These are phyloP conservation scores for Araneus ventricosus DNA, from an alignment of 1,140 invertebrate genomes.

Conservation along the genomic window DNA sequence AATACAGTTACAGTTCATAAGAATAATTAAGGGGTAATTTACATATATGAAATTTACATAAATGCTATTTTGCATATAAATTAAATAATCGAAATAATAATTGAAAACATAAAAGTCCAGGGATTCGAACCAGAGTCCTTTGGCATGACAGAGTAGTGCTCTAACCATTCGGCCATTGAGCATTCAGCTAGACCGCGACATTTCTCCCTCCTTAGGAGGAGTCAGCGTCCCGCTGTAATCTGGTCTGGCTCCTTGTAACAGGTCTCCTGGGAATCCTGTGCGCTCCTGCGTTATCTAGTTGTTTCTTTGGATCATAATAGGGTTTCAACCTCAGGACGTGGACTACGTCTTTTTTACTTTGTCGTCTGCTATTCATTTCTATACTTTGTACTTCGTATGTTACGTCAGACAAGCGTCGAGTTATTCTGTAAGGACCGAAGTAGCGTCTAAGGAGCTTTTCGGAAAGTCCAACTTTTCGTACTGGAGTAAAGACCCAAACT, in stretches of 20 bases:
- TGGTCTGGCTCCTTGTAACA: not conserved
- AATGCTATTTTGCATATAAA: too few species aligned
- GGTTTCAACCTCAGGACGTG: slow-evolving; percentile 37
- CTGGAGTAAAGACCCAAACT: slow-evolving; percentile 49
- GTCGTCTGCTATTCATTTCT: not conserved
- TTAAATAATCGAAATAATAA: too few species aligned
- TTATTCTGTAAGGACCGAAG: slow-evolving; percentile 27
- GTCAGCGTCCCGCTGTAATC: not conserved
- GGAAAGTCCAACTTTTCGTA: slow-evolving; percentile 49
- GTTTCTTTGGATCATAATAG: not conserved
- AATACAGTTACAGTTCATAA: too few species aligned
- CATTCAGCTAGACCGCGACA: too few species aligned
- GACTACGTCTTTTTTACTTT: not conserved
- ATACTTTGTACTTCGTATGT: slow-evolving; percentile 9
- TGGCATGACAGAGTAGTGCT: too few species aligned
- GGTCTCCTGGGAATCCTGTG: too few species aligned
- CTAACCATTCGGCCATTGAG: too few species aligned
- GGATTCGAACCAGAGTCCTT: too few species aligned
- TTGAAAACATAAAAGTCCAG: too few species aligned
- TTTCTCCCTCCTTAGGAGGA: not conserved
- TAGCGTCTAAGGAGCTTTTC: slow-evolving; percentile 52
- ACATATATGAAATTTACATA: too few species aligned
- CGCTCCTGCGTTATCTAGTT: not conserved
- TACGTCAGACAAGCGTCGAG: slow-evolving; percentile 13
- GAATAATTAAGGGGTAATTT: too few species aligned